A percentile compares a stretch with the other conserved stretches of the same genome.
Evolutionary conservation across 2,797 vertebrate genomes (phyloP).

Genomic region (Acipenser ruthenus): DNA sequence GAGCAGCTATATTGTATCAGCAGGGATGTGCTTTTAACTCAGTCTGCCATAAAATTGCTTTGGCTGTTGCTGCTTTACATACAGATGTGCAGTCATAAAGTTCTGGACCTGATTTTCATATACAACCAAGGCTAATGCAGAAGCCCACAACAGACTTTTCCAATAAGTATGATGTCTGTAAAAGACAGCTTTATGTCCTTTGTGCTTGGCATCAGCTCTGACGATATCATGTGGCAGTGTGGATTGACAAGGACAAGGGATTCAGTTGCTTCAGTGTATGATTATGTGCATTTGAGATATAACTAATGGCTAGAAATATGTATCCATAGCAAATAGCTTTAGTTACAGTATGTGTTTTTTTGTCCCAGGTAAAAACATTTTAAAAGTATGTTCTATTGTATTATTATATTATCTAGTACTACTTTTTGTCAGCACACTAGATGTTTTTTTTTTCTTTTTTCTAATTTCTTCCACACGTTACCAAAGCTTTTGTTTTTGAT

Average conservation of each 20-base stretch:
- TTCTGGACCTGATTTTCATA: conserved; percentile 1
- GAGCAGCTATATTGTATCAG: neutral
- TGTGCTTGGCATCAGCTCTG: neutral
- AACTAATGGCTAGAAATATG: neutral
- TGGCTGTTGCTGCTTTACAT: neutral
- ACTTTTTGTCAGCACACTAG: too few species aligned
- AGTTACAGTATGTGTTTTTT: neutral
- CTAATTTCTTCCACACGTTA: too few species aligned
- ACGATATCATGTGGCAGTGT: neutral
- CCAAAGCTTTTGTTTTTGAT: too few species aligned
- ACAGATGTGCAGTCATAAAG: neutral
- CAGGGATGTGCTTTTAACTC: neutral
- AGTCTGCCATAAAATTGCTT: neutral
- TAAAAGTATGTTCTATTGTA: too few species aligned
- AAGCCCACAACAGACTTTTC: conserved; percentile 8
- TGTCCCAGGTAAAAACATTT: too few species aligned
- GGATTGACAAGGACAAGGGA: neutral
- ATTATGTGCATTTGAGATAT: neutral
- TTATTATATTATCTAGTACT: too few species aligned
- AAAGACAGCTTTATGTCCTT: conserved; percentile 9
- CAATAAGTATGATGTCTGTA: neutral
- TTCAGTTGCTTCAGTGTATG: too few species aligned
- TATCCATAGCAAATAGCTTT: neutral
- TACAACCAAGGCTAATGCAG: conserved; percentile 6
- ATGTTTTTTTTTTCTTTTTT: too few species aligned